Conservation (phyloP, 1,140 invertebrate genomes). For the Vollenhovia emeryi region DNA sequence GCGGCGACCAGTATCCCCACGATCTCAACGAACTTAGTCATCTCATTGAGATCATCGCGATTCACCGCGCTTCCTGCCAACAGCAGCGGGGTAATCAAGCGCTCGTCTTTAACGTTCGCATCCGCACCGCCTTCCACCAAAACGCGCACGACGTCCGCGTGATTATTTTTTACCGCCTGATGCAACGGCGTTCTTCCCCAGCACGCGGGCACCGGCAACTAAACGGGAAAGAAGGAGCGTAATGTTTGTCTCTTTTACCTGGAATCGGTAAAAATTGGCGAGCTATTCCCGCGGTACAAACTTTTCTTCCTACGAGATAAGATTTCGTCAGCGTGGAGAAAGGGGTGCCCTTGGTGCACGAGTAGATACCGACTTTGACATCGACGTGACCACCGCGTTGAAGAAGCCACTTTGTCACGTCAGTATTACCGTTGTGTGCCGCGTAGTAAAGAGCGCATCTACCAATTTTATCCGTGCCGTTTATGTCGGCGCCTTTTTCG, state of each 20-base stretch:
- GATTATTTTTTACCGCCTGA: slow-evolving; percentile 73
- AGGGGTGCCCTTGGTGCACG: slow-evolving; percentile 33
- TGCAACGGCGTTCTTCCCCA: slow-evolving; percentile 76
- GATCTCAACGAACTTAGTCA: slow-evolving; percentile 60
- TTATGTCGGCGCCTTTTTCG: slow-evolving; percentile 59
- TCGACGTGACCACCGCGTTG: slow-evolving; percentile 46
- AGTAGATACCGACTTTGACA: slow-evolving; percentile 43
- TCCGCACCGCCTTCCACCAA: slow-evolving; percentile 60
- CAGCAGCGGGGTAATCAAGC: slow-evolving; percentile 38
- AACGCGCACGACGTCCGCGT: slow-evolving; percentile 65
- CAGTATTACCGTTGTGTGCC: slow-evolving; percentile 45
- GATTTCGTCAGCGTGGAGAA: background rate
- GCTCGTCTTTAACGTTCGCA: slow-evolving; percentile 44
- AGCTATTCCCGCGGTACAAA: background rate
- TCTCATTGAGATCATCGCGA: slow-evolving; percentile 39
- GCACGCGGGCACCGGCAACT: slow-evolving; percentile 69
- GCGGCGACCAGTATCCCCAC: slow-evolving; percentile 31
- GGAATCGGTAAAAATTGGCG: background rate
- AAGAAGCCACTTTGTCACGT: slow-evolving; percentile 63
- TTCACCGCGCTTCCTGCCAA: slow-evolving; percentile 47
- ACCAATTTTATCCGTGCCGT: slow-evolving; percentile 70
- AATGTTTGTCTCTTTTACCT: background rate
- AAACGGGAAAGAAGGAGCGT: background rate
- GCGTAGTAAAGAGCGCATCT: slow-evolving; percentile 70
- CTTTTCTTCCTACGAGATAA: slow-evolving; percentile 8